phyloP scores from a whole-genome alignment of 2,888 invertebrate species.

The Dynastes maya region DNA sequence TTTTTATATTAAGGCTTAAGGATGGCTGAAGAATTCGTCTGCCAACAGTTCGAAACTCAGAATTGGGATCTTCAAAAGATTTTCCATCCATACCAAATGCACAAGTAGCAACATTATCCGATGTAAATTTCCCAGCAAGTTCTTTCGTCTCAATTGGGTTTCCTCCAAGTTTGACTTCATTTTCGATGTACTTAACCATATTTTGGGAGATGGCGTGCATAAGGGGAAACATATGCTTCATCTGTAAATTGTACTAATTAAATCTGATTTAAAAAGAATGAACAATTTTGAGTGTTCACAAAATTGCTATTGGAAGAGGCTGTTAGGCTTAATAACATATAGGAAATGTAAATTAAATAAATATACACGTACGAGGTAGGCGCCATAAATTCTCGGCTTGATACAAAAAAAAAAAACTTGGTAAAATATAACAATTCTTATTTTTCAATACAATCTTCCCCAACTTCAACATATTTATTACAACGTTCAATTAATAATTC shows the following conservation, averaged over 20 bases:
- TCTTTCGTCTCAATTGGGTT: conserved; percentile 65
- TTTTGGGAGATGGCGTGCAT: conserved; percentile 69
- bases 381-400: no score
- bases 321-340: no score
- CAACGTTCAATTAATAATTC: no score
- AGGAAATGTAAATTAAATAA: no score
- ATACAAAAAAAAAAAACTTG: no score
- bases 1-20: conserved; percentile 54
- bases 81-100: conserved; percentile 69
- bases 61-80: conserved; percentile 63
- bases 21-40: conserved; percentile 63
- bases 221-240: conserved; percentile 71
- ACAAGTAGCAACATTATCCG: conserved; percentile 69
- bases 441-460: no score
- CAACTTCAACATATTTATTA: no score
- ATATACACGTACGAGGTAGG: no score
- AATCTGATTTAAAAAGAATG: no score
- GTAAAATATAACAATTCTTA: no score
- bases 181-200: conserved; percentile 68
- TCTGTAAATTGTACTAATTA: conserved; percentile 56
- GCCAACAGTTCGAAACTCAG: conserved; percentile 61
- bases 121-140: conserved; percentile 68
- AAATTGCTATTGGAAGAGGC: neutral
- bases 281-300: neutral
- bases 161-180: conserved; percentile 27